Evolutionary conservation across 2,797 vertebrate species (phyloP).

Genomic region (Sebastes trivittatus): DNA sequence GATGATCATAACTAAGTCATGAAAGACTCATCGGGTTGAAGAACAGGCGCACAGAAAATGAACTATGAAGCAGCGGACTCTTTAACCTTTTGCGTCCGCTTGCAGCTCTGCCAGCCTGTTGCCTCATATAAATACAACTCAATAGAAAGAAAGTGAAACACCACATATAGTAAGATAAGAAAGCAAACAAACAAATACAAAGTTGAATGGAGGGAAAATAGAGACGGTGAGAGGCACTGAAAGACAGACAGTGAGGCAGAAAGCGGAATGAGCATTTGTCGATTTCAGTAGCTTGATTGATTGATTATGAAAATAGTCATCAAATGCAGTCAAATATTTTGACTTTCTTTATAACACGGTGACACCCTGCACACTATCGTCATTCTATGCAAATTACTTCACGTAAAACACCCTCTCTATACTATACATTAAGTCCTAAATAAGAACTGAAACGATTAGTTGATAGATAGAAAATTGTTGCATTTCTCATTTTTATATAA

Average conservation of each 20-base stretch:
- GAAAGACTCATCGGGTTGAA: slow-evolving; percentile 42
- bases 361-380: neutral
- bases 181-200: neutral
- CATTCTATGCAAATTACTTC: neutral
- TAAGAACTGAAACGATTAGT: neutral
- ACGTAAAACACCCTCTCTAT: neutral
- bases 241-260: neutral
- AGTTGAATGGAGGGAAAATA: neutral
- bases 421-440: neutral
- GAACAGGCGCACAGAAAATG: slow-evolving; percentile 25
- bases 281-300: neutral
- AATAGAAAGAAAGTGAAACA: neutral
- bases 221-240: neutral
- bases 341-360: neutral
- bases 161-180: neutral
- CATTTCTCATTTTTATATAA: neutral
- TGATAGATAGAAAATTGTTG: neutral
- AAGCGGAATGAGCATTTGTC: neutral
- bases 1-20: slow-evolving; percentile 19
- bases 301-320: neutral
- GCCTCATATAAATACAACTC: slow-evolving; percentile 3
- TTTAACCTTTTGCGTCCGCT: slow-evolving; percentile 29
- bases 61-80: slow-evolving; percentile 24
- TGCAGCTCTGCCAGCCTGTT: slow-evolving; percentile 15
- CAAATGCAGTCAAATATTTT: neutral